These are phyloP conservation scores for Mongoloraphidia duomilia DNA, from an alignment of 2,888 invertebrate species.

Conservation along the genomic window DNA sequence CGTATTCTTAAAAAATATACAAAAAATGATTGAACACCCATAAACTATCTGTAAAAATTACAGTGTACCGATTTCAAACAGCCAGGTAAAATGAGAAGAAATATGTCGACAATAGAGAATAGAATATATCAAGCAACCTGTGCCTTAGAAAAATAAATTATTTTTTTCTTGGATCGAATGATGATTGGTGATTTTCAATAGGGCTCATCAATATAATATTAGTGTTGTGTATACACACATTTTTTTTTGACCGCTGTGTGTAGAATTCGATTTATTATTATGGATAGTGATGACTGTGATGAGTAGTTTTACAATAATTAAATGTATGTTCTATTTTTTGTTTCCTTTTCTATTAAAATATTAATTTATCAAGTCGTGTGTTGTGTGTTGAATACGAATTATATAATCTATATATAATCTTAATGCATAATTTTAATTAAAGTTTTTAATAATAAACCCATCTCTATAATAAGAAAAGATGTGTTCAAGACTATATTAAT, in stretches of 20 bases:
- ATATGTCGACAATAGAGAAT: background rate
- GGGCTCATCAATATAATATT: constrained; percentile 1
- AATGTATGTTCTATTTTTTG: background rate
- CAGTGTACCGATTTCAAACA: background rate
- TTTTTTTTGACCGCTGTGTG: background rate
- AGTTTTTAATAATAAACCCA: background rate
- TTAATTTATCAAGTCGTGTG: too few species aligned
- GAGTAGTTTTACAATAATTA: constrained; percentile 2
- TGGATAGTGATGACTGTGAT: constrained; percentile 2
- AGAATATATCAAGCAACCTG: background rate
- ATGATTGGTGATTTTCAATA: constrained; percentile 6
- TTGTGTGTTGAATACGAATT: too few species aligned
- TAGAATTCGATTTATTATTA: constrained; percentile 2
- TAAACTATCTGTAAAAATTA: background rate
- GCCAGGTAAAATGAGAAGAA: background rate
- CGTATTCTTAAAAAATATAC: too few species aligned
- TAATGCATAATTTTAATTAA: background rate
- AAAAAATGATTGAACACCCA: background rate
- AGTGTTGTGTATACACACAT: background rate
- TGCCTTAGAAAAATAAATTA: constrained; percentile 2
- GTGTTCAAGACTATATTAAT: too few species aligned
- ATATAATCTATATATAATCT: too few species aligned
- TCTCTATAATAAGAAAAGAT: too few species aligned
- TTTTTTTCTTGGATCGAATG: constrained; percentile 4
- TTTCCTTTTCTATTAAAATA: too few species aligned